Conservation (phyloP, 2,888 invertebrate genomes). For the Drosophila prolongata region DNA sequence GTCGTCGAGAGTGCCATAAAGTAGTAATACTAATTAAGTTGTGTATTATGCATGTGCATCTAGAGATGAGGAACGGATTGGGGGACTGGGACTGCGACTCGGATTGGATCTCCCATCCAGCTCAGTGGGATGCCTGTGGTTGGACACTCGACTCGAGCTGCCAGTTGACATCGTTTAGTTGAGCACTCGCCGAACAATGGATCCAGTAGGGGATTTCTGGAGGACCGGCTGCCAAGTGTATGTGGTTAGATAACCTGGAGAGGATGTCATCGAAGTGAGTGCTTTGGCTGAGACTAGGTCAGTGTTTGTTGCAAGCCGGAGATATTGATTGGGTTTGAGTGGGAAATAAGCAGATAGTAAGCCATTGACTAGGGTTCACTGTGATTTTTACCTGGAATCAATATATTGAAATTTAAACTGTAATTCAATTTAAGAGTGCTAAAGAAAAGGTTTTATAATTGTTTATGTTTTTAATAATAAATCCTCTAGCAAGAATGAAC, state of each 20-base stretch:
- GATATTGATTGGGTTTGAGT: neutral
- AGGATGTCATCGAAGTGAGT: constrained; percentile 22
- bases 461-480: too few species aligned
- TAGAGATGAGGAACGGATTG: constrained; percentile 16
- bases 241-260: constrained; percentile 43
- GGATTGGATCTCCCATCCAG: constrained; percentile 14
- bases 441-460: too few species aligned
- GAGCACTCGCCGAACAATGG: constrained; percentile 32
- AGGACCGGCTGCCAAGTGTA: constrained; percentile 35
- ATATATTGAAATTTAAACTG: too few species aligned
- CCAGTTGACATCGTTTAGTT: constrained; percentile 74
- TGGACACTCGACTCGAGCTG: constrained; percentile 47
- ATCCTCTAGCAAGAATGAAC: too few species aligned
- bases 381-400: too few species aligned
- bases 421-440: too few species aligned
- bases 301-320: neutral
- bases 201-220: constrained; percentile 3
- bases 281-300: constrained; percentile 18
- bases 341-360: neutral
- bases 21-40: constrained; percentile 80
- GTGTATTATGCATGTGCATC: constrained; percentile 73
- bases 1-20: constrained; percentile 70
- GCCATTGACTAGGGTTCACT: too few species aligned
- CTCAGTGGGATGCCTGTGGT: constrained; percentile 3
- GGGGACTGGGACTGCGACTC: neutral